Base-by-base conservation (phyloP, 1,140 invertebrate species). In the Lordiphosa collinella region DNA sequence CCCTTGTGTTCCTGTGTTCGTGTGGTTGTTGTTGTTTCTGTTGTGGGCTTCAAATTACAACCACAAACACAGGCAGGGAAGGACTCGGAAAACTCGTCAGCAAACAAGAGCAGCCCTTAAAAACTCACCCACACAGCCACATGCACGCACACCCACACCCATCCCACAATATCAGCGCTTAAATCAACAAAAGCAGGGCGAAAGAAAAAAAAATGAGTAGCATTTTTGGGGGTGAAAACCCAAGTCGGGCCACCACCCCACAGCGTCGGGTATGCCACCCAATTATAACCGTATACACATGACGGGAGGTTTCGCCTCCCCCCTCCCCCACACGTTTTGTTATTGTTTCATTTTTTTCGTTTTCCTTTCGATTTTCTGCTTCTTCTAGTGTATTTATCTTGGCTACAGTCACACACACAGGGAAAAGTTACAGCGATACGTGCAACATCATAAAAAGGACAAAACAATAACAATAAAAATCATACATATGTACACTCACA, bases 401-500 rank as follows among this genome's bases (percentile, higher is more conserved):
- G 34, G 64, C 47, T 66, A 48, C 36, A 60, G 32, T 10, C 65
- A 70, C 50, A 35, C 22, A 14, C 56, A 51, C 10, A 54, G 13
- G 22, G 36, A 54, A 51, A 70, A 70, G 57, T 69, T 69, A 69
- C 57, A 54, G 67, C 57, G 35, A 62, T 70, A 69, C 67, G 67
- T 70, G 67, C 67, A 70, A 68, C 71, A 75, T 75, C 71, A 78
- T 86, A 84, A 67, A 85, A 76, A 65, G 61, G 71, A 84, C 82
- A 86, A 86, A 86, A 76, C 76, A 86, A 86, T 86, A 84, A 82
- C 82, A 86, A 86, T 78, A 86, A 82, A 86, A 76, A 86, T 86
- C 67, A 86, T 73, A 75, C 62, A 82, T 82, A 25, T n/a, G 18
- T 36, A 34, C 10, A 49, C 31, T 36, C 46, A 46, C 14, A 50